Evolutionary conservation across 2,797 vertebrate genomes (phyloP).

Genomic region (Ptychobarbus kaznakovi): DNA sequence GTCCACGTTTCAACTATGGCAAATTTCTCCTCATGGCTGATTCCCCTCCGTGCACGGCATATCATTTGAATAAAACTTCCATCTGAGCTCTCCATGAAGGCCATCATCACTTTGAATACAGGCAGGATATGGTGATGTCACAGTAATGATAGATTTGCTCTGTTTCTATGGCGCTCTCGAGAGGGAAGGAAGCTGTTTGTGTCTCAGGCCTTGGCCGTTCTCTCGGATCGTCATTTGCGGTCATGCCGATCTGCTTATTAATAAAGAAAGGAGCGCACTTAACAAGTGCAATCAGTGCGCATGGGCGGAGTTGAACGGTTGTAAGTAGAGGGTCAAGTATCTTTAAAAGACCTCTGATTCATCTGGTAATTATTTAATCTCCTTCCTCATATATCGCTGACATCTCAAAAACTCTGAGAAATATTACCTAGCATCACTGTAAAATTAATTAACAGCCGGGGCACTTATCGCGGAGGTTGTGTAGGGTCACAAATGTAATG

Average conservation of each 20-base stretch:
- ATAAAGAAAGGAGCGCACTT: conserved; percentile 1
- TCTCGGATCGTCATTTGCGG: neutral
- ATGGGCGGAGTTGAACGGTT: conserved; percentile 24
- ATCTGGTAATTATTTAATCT: conserved; percentile 21
- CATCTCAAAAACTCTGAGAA: conserved; percentile 3
- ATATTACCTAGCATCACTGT: neutral
- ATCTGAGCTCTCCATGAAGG: conserved; percentile 47
- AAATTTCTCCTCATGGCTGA: conserved; percentile 32
- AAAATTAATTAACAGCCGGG: neutral
- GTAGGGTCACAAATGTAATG: conserved; percentile 12
- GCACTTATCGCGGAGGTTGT: neutral
- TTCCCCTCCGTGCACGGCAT: neutral
- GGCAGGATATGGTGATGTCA: conserved; percentile 32
- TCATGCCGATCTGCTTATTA: conserved; percentile 19
- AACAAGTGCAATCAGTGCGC: conserved; percentile 30
- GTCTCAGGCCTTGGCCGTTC: neutral
- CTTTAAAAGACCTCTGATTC: conserved; percentile 28
- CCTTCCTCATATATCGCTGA: conserved; percentile 19
- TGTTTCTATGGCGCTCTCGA: conserved; percentile 29
- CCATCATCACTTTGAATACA: conserved; percentile 44
- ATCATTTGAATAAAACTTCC: conserved; percentile 46
- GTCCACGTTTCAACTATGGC: conserved; percentile 17
- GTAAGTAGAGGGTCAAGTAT: conserved; percentile 22
- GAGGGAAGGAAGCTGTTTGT: conserved; percentile 17
- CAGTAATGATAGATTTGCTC: conserved; percentile 43